These are phyloP conservation scores for Tetragonula clypearis DNA, from an alignment of 1,140 invertebrate species.

Conservation along the genomic window DNA sequence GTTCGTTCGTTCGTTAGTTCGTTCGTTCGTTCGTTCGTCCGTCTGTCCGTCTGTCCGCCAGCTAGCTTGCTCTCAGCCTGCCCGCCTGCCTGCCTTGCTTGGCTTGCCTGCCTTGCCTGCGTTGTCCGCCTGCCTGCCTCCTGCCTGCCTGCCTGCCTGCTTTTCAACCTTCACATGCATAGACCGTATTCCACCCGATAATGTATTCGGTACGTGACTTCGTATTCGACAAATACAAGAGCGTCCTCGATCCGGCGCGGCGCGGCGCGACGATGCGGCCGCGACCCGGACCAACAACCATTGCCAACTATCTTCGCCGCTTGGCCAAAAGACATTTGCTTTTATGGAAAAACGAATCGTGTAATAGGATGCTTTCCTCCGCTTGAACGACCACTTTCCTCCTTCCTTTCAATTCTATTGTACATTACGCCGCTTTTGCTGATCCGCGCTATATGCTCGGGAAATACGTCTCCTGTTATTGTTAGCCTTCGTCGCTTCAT, in stretches of 20 bases:
- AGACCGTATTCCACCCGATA: slow-evolving; percentile 66
- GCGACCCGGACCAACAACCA: slow-evolving; percentile 25
- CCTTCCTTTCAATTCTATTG: slow-evolving; percentile 3
- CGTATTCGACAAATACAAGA: slow-evolving; percentile 67
- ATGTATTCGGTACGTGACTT: slow-evolving; percentile 69
- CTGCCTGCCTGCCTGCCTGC: slow-evolving; percentile 62
- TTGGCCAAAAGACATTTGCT: slow-evolving; percentile 48
- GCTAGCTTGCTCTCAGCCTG: slow-evolving; percentile 33
- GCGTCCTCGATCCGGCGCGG: slow-evolving; percentile 47
- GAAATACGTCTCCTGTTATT: background rate
- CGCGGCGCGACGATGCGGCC: slow-evolving; percentile 29
- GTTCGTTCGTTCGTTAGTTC: slow-evolving; percentile 59
- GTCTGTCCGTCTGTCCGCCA: slow-evolving; percentile 39
- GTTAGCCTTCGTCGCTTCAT: background rate
- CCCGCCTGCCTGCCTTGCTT: slow-evolving; percentile 34
- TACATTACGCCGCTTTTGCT: background rate
- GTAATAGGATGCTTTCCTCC: slow-evolving; percentile 32
- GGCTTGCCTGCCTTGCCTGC: slow-evolving; percentile 5
- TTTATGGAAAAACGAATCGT: slow-evolving; percentile 51
- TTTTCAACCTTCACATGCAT: slow-evolving; percentile 70
- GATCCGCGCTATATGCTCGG: background rate
- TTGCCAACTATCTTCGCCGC: slow-evolving; percentile 50
- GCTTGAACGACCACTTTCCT: slow-evolving; percentile 18
- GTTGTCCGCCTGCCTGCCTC: slow-evolving; percentile 48
- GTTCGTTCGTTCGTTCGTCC: slow-evolving; percentile 41